These are phyloP conservation scores for Thripadectes ignobilis DNA, from an alignment of 2,797 vertebrate genomes.

Conservation along the genomic window DNA sequence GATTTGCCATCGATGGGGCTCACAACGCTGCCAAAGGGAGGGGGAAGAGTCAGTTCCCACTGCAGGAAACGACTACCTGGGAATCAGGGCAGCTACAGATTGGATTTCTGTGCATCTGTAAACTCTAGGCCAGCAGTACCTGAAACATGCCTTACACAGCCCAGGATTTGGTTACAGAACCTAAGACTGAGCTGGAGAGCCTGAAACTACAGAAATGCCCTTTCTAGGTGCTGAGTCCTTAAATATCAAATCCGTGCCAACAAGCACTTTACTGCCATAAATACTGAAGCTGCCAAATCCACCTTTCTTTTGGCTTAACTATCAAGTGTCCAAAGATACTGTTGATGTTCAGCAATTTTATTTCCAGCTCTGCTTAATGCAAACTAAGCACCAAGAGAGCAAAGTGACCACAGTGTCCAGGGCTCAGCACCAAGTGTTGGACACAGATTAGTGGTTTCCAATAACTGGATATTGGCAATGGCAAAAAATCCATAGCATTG, in stretches of 20 bases:
- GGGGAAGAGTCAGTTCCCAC: background rate
- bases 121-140: background rate
- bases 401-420: background rate
- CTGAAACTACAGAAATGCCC: background rate
- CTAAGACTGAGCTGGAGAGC: background rate
- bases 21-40: slow-evolving; percentile 80
- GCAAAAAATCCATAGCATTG: background rate
- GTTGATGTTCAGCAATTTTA: background rate
- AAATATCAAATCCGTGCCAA: background rate
- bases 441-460: background rate
- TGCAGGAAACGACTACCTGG: background rate
- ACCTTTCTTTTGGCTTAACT: background rate
- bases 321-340: background rate
- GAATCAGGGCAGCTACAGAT: background rate
- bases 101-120: background rate
- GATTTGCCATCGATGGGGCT: slow-evolving; percentile 97
- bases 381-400: background rate
- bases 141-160: background rate
- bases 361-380: background rate
- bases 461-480: slow-evolving; percentile 4
- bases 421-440: background rate
- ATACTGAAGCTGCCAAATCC: background rate
- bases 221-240: background rate
- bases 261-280: background rate
- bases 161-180: background rate